phyloP scores from a whole-genome alignment of 2,797 vertebrate species.

The Garrulus glandarius region DNA sequence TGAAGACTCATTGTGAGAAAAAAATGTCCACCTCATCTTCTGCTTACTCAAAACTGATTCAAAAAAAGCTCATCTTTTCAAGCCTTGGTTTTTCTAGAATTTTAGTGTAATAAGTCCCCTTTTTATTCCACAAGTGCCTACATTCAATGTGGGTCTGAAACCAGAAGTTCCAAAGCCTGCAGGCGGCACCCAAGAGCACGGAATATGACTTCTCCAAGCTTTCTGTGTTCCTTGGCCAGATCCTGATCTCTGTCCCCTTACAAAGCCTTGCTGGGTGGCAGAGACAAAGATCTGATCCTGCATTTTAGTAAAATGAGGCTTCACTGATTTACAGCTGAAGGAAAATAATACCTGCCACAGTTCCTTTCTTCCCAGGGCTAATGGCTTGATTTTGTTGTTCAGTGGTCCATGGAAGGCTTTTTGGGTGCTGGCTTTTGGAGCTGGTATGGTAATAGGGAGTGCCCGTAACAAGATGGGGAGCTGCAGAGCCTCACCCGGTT shows the following conservation, averaged over 20 bases:
- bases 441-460: not conserved
- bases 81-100: not conserved
- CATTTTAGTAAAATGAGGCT: not conserved
- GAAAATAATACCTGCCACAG: rapidly evolving
- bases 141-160: not conserved
- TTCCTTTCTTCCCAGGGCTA: not conserved
- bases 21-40: not conserved
- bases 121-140: not conserved
- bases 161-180: conserved; percentile 8
- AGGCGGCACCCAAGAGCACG: conserved; percentile 52
- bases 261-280: not conserved
- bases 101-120: not conserved
- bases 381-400: not conserved
- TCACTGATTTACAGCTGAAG: not conserved
- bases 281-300: not conserved
- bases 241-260: not conserved
- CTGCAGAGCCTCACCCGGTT: not conserved
- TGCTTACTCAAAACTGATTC: not conserved
- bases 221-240: not conserved
- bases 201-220: not conserved
- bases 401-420: not conserved
- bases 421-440: not conserved
- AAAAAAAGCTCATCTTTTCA: rapidly evolving
- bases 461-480: rapidly evolving
- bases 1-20: not conserved